Conservation (phyloP, 1,140 invertebrate genomes). For the Leptestheria dahalacensis region DNA sequence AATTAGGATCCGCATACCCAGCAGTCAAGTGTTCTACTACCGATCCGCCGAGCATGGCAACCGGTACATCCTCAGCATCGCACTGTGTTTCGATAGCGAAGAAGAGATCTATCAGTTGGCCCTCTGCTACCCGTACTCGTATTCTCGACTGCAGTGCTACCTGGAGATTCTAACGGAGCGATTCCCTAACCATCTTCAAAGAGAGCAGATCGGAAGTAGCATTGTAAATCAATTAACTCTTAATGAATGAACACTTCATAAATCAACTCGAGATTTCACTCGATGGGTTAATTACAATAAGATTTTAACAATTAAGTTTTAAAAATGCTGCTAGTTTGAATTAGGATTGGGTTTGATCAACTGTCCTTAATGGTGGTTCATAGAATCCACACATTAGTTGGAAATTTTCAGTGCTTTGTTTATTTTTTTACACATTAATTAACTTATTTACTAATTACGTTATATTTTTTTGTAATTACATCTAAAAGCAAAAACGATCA, state of each 20-base stretch:
- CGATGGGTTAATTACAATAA: too few relatives aligned
- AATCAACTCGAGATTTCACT: too few relatives aligned
- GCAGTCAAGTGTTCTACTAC: conserved; percentile 82
- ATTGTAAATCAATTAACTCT: conserved; percentile 40
- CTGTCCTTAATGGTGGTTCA: background rate
- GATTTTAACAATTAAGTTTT: background rate
- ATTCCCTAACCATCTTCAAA: conserved; percentile 40
- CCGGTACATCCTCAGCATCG: conserved; percentile 84
- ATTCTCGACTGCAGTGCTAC: conserved; percentile 72
- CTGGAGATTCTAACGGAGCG: conserved; percentile 55
- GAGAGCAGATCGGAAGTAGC: conserved; percentile 50
- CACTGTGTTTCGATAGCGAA: conserved; percentile 85
- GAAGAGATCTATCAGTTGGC: conserved; percentile 86
- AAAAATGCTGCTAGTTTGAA: background rate
- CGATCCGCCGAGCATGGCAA: conserved; percentile 74
- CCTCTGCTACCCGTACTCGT: conserved; percentile 84
- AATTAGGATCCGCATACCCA: conserved; percentile 75
- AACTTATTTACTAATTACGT: background rate
- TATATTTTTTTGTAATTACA: background rate
- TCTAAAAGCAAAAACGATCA: conserved; percentile 64
- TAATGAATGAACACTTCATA: too few relatives aligned
- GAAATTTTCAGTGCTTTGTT: background rate
- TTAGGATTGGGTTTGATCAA: background rate
- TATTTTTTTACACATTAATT: background rate
- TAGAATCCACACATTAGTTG: background rate